Evolutionary conservation across 2,797 vertebrate genomes (phyloP).

Genomic region (Iguana delicatissima): DNA sequence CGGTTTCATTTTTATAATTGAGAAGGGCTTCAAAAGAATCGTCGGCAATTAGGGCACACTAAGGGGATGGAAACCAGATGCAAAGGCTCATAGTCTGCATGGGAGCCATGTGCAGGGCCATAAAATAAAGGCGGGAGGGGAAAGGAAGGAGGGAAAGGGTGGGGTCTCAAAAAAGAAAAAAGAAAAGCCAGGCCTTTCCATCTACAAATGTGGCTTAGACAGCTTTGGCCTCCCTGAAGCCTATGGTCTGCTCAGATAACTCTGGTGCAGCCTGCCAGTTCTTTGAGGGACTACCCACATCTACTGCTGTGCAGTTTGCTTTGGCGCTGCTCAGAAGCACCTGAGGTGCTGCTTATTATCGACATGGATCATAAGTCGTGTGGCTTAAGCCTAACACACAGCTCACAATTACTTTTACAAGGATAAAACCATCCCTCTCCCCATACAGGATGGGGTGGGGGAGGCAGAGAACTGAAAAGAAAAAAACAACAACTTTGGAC

Average conservation of each 20-base stretch:
- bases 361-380: neutral
- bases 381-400: neutral
- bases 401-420: neutral
- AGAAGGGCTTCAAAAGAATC: slow-evolving; percentile 46
- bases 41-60: neutral
- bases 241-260: neutral
- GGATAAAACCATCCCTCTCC: neutral
- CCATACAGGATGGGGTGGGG: too few species aligned
- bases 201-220: neutral
- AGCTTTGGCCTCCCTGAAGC: neutral
- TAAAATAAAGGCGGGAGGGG: neutral
- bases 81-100: neutral
- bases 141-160: neutral
- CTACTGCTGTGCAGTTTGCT: neutral
- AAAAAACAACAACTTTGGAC: too few species aligned
- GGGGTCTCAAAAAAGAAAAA: neutral
- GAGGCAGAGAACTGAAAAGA: neutral
- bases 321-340: neutral
- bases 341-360: neutral
- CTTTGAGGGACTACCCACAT: neutral
- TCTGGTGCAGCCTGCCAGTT: neutral
- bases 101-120: neutral
- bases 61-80: slow-evolving; percentile 24
- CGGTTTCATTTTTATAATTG: slow-evolving; percentile 13
- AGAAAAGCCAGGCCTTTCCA: neutral